Conservation (phyloP, 2,113 vertebrate genomes). For the Archilochus colubris region DNA sequence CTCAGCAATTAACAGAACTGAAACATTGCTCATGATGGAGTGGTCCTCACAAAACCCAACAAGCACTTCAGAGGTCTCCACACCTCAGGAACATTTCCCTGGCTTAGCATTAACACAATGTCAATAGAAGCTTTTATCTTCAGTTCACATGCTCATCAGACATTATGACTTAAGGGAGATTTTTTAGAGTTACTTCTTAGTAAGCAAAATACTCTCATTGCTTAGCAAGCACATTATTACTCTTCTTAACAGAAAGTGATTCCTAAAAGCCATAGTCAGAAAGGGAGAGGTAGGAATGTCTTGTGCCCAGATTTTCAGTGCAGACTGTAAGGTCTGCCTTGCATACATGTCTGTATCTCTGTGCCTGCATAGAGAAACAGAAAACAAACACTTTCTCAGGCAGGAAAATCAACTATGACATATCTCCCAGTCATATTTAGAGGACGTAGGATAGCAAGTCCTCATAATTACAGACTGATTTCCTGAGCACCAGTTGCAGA, state of each 20-base stretch:
- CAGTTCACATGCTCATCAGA: neutral
- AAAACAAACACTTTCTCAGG: neutral
- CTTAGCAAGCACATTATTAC: neutral
- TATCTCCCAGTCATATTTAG: fast-evolving
- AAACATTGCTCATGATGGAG: neutral
- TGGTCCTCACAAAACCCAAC: neutral
- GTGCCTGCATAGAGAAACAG: neutral
- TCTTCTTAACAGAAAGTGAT: neutral
- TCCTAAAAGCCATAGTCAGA: neutral
- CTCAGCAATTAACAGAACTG: neutral
- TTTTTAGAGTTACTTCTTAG: neutral
- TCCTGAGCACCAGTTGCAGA: neutral
- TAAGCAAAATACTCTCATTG: neutral
- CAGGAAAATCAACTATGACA: neutral
- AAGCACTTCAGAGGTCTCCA: neutral
- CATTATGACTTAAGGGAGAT: neutral
- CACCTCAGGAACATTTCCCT: neutral
- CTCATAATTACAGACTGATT: fast-evolving
- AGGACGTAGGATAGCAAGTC: neutral
- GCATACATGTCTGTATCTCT: too few relatives aligned
- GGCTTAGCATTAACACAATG: neutral
- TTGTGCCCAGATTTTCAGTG: neutral
- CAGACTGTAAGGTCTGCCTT: neutral
- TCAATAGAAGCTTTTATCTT: slow-evolving; percentile 1
- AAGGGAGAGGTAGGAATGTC: neutral